Conservation (phyloP, 2,797 vertebrate species). For the Poecilia gillii region DNA sequence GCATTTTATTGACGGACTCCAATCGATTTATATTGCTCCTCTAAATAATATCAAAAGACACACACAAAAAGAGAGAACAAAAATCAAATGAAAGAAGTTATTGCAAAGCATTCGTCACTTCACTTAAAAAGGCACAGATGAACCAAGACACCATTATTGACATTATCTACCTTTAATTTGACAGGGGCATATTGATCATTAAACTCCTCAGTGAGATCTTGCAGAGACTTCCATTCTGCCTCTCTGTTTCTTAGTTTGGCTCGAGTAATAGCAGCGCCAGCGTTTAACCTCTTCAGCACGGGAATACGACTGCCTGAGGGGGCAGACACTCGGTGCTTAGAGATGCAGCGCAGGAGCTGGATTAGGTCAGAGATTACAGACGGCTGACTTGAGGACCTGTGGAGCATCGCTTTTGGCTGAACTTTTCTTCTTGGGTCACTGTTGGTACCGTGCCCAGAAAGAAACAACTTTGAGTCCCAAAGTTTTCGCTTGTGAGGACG, state of each 20-base stretch:
- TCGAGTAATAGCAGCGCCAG: conserved; percentile 11
- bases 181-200: conserved; percentile 79
- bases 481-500: conserved; percentile 42
- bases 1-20: conserved; percentile 70
- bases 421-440: conserved; percentile 40
- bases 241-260: conserved; percentile 43
- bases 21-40: conserved; percentile 70
- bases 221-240: conserved; percentile 66
- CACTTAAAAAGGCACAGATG: conserved; percentile 5
- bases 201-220: conserved; percentile 80
- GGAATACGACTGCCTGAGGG: conserved; percentile 79
- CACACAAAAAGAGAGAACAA: conserved; percentile 22
- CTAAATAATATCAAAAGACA: conserved; percentile 48
- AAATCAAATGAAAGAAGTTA: conserved; percentile 16
- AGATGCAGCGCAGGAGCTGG: conserved; percentile 72
- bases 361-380: conserved; percentile 76
- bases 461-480: conserved; percentile 40
- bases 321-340: conserved; percentile 55
- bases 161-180: conserved; percentile 73
- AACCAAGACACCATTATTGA: conserved; percentile 12
- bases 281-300: conserved; percentile 53
- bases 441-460: conserved; percentile 17
- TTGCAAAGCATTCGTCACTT: conserved; percentile 16
- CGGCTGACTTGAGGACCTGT: conserved; percentile 48
- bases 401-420: conserved; percentile 51